phyloP scores from a whole-genome alignment of 2,797 vertebrate genomes.

The Sciurus carolinensis region DNA sequence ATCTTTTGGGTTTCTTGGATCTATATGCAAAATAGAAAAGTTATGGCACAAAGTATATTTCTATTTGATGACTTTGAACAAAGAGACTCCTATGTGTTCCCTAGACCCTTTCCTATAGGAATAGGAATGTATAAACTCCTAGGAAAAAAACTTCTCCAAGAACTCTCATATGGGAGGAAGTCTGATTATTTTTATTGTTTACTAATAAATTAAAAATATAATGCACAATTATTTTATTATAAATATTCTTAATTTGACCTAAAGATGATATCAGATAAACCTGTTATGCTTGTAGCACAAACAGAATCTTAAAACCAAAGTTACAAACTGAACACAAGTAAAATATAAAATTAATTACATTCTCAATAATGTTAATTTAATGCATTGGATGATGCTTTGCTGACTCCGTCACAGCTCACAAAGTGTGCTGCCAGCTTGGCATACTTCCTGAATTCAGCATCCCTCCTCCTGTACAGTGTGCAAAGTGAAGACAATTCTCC shows the following conservation, averaged over 20 bases:
- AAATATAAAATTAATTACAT: not conserved
- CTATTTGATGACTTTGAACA: not conserved
- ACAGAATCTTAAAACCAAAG: constrained; percentile 33
- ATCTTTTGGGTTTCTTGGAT: not conserved
- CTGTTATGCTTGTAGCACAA: not conserved
- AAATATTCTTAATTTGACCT: constrained; percentile 30
- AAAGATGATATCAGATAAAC: not conserved
- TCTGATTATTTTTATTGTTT: constrained; percentile 31
- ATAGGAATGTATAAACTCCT: not conserved
- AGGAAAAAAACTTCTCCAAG: not conserved
- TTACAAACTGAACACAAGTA: not conserved
- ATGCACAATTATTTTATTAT: not conserved
- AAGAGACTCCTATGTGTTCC: not conserved
- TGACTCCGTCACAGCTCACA: not conserved
- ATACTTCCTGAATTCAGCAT: too few species aligned
- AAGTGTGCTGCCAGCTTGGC: not conserved
- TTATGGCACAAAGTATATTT: not conserved
- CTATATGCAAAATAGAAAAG: not conserved
- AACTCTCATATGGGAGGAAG: not conserved
- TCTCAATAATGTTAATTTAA: not conserved
- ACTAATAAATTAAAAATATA: constrained; percentile 17
- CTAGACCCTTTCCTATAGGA: not conserved
- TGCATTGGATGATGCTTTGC: not conserved
- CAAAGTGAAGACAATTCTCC: not conserved
- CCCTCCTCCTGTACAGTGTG: fast-evolving